Base-by-base conservation (phyloP, 2,888 invertebrate species). In the Blastobasis lacticolella region DNA sequence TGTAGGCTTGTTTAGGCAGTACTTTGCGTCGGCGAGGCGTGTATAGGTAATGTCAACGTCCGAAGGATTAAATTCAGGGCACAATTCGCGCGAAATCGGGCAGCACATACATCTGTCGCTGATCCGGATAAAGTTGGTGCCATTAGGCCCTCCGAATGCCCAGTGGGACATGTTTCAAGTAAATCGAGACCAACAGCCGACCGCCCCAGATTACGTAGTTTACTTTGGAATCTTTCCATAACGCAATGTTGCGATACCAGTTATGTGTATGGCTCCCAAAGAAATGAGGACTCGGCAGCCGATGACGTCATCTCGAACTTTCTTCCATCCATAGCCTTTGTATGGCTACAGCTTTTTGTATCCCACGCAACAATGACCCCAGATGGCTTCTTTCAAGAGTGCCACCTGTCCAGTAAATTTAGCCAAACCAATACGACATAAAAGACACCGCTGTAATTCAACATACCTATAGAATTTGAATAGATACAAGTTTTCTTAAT, bases 101-200 rank as follows among this genome's bases (percentile, higher is more conserved):
- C 23, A 23, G 23, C 9, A 9, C 40, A 40, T 6, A 40, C 9
- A 6, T 9, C 40, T 55, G 55, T 55, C 57, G 58, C 62, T 59
- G 59, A 59, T 60, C 55, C 54, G 62, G 63, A 63, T 66, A 62
- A 69, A 69, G 61, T 65, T 64, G 60, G 57, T 55, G 59, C 63
- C 60, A 65, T 71, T 69, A 70, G 61, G 59, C 61, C 65, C 62
- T 67, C 64, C 56, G 60, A 67, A 70, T 63, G 58, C 67, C 78
- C 76, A 62, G 63, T 62, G 75, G 78, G 75, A 63, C 71, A 70
- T 70, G 71, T 81, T 78, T 71, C 61, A 57, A 62, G 75, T 69
- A 78, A 78, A 73, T 68, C 65, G 75, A 73, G 70, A 65, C 63
- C 55, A 58, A 63, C 62, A 52, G 65, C 66, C 57, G 59, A 59